These are phyloP conservation scores for Brachyptera putata DNA, from an alignment of 2,888 invertebrate species.

Conservation along the genomic window DNA sequence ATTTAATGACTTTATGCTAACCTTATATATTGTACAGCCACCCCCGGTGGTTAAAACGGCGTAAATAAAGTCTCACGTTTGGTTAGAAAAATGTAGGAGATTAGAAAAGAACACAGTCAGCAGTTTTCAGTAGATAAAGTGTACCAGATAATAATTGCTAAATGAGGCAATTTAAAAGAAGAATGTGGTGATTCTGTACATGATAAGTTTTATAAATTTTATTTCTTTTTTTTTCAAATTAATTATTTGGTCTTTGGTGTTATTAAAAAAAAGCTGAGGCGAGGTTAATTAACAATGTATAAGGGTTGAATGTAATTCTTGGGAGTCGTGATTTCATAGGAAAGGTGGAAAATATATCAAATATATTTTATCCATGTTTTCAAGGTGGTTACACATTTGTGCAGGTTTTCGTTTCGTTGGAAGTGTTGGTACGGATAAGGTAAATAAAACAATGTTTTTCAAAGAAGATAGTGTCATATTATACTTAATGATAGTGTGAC, in stretches of 20 bases:
- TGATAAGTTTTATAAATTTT: slow-evolving; percentile 10
- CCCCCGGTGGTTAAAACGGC: slow-evolving; percentile 4
- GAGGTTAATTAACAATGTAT: slow-evolving; percentile 7
- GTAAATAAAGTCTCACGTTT: slow-evolving; percentile 8
- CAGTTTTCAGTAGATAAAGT: slow-evolving; percentile 20
- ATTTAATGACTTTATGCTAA: too few species aligned
- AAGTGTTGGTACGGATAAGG: too few species aligned
- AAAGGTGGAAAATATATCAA: not conserved
- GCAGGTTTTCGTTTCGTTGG: too few species aligned
- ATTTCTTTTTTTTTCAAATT: slow-evolving; percentile 2
- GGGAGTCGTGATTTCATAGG: not conserved
- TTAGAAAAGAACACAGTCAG: slow-evolving; percentile 7
- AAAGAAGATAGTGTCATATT: too few species aligned
- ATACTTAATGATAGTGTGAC: too few species aligned
- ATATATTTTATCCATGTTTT: too few species aligned
- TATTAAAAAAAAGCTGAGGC: slow-evolving; percentile 12
- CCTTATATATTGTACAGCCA: too few species aligned
- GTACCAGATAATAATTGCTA: slow-evolving; percentile 21
- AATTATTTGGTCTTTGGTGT: slow-evolving; percentile 1
- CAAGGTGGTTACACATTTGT: too few species aligned
- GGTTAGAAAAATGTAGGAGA: slow-evolving; percentile 4
- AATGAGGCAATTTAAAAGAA: slow-evolving; percentile 21
- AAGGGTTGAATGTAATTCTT: slow-evolving; percentile 2
- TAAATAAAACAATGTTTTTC: too few species aligned
- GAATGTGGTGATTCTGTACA: slow-evolving; percentile 17